Evolutionary conservation across 2,888 invertebrate species (phyloP).

Genomic region (Eilema caniola): DNA sequence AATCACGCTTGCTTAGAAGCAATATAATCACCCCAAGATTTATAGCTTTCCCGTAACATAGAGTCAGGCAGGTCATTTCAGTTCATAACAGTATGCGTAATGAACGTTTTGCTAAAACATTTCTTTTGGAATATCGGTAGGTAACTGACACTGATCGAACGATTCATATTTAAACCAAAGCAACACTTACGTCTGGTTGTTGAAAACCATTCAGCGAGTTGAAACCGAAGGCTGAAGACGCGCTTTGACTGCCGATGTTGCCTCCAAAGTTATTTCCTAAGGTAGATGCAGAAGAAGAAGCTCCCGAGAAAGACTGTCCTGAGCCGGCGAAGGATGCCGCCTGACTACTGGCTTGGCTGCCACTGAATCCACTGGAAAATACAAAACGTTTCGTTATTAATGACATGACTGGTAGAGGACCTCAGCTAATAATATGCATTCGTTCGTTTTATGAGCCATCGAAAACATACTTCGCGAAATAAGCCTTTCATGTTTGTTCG

Average conservation of each 20-base stretch:
- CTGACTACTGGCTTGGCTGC: slow-evolving; percentile 84
- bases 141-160: not conserved
- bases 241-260: slow-evolving; percentile 72
- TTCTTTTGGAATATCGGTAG: not conserved
- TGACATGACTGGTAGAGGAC: not conserved
- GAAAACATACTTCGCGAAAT: not conserved
- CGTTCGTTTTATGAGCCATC: not conserved
- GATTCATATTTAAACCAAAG: not conserved
- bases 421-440: not conserved
- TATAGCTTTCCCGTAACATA: not conserved
- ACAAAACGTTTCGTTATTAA: not conserved
- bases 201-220: slow-evolving; percentile 73
- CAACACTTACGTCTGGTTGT: slow-evolving; percentile 67
- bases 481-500: not conserved
- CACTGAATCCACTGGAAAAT: slow-evolving; percentile 73
- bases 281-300: slow-evolving; percentile 72
- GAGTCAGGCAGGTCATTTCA: not conserved
- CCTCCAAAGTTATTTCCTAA: slow-evolving; percentile 64
- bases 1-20: too few species aligned
- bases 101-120: not conserved
- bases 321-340: slow-evolving; percentile 76
- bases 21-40: too few species aligned
- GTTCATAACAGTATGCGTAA: not conserved
- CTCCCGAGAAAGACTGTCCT: slow-evolving; percentile 67
- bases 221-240: slow-evolving; percentile 79